phyloP scores from a whole-genome alignment of 2,888 invertebrate genomes.

The Acanthosoma haemorrhoidale region DNA sequence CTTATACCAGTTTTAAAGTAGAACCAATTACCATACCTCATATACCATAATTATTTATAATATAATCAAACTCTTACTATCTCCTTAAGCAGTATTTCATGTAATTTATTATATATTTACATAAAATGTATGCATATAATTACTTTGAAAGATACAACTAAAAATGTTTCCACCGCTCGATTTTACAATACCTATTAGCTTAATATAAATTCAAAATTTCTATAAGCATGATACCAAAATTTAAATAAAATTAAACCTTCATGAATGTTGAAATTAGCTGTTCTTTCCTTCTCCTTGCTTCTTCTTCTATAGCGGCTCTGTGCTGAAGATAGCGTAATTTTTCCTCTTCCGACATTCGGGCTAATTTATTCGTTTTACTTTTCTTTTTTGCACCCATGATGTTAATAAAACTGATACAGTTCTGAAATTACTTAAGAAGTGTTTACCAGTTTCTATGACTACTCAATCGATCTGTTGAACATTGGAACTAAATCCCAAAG shows the following conservation, averaged over 20 bases:
- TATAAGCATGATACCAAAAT: not conserved
- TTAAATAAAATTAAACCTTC: conserved; percentile 54
- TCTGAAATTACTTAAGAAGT: not conserved
- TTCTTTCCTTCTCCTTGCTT: conserved; percentile 70
- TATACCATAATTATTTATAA: no score
- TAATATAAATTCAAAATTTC: not conserved
- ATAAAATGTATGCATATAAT: no score
- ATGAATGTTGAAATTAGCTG: conserved; percentile 73
- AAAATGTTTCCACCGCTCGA: no score
- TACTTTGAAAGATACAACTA: no score
- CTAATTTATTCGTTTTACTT: conserved; percentile 66
- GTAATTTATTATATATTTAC: no score
- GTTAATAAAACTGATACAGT: not conserved
- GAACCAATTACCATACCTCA: no score
- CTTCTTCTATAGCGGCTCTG: conserved; percentile 75
- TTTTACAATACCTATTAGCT: no score
- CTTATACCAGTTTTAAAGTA: no score
- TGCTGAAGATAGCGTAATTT: conserved; percentile 73
- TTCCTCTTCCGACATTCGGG: conserved; percentile 81
- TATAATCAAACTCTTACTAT: no score
- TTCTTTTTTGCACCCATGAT: conserved; percentile 58
- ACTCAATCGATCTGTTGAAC: not conserved
- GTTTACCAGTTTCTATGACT: not conserved
- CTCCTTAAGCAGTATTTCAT: no score
- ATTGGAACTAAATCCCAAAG: no score